Percentiles rank a stretch among this genome's conserved stretches.
These are phyloP conservation scores for Mus spicilegus DNA, from an alignment of 2,113 vertebrate genomes.

Conservation along the genomic window DNA sequence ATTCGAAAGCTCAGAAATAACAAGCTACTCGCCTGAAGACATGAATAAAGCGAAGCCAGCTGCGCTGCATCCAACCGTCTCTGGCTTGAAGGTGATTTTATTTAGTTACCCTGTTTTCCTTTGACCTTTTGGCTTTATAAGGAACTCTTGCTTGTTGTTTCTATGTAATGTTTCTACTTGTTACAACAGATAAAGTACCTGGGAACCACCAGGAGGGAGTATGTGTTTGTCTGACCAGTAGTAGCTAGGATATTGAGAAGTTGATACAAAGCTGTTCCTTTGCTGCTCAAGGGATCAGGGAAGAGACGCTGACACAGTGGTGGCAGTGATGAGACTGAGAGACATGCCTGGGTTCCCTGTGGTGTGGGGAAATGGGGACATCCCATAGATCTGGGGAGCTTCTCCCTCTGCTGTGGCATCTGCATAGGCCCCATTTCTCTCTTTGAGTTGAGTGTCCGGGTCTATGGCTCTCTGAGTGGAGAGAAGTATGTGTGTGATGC, in stretches of 20 bases:
- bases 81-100: constrained; percentile 9
- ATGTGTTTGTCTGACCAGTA: background rate
- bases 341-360: background rate
- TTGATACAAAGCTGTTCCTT: background rate
- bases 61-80: background rate
- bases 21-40: background rate
- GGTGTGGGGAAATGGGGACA: background rate
- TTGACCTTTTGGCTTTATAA: constrained; percentile 10
- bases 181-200: constrained; percentile 10
- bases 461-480: background rate
- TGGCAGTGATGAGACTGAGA: background rate
- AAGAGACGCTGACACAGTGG: background rate
- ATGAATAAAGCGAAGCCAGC: background rate
- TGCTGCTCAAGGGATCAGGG: background rate
- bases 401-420: background rate
- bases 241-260: background rate
- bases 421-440: background rate
- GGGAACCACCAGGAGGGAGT: background rate
- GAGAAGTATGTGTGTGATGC: background rate
- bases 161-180: background rate
- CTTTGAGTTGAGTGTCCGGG: background rate
- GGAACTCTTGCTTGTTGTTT: background rate
- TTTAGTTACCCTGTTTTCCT: background rate
- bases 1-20: background rate
- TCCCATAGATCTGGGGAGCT: background rate